Base-by-base conservation (phyloP, 1,140 invertebrate genomes). In the Lepidurus packardi region DNA sequence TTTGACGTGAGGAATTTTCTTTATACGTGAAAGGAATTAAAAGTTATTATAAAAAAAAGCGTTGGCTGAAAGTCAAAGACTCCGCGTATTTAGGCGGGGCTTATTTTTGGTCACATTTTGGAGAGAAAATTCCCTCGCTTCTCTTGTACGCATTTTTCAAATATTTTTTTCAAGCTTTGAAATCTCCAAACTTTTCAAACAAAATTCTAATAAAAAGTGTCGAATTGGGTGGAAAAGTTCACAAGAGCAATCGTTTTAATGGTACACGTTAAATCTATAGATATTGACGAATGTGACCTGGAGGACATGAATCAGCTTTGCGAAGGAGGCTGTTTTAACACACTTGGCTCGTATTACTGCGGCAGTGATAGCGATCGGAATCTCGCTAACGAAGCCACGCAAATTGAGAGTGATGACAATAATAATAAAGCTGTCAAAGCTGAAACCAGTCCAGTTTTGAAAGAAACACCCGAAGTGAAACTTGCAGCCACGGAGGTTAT, bases 341-440 rank as follows among this genome's bases (percentile, higher is more conserved):
- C 91, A 0, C 84, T 90, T 1, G 95, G 95, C 1, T 93, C 92
- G 10, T 96, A 90, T 84, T 88, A 90, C 74, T 97, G 95, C 82
- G 74, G 73, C 65, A 73, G 47, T 9, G 47, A 77, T 24, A 34
- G 43, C 13, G 21, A 21, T 9, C 75, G 21, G 41, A 42, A 47
- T 34, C 34, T 34, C 3, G 34, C 34, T 21, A 16, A 65, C 53
- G 53, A 65, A 65, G 9, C 21, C 6, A 13, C 53, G 8, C 53
- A 65, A 21, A 13, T 65, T 21, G 21, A 65, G 10, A 13, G 16
- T 13, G 53, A n/a, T 21, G 21, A 65, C 13, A 21, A n/a, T 65
- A 65, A 21, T 65, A 13, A 7, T 65, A 65, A 65, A 65, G 53
- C 16, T 65, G 53, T 21, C 53, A 65, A 65, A 65, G 53, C 21